Evolutionary conservation across 2,113 vertebrate species (phyloP), one percentile per base, ranked within the genome.

Genomic region (Rhipidura dahli): DNA sequence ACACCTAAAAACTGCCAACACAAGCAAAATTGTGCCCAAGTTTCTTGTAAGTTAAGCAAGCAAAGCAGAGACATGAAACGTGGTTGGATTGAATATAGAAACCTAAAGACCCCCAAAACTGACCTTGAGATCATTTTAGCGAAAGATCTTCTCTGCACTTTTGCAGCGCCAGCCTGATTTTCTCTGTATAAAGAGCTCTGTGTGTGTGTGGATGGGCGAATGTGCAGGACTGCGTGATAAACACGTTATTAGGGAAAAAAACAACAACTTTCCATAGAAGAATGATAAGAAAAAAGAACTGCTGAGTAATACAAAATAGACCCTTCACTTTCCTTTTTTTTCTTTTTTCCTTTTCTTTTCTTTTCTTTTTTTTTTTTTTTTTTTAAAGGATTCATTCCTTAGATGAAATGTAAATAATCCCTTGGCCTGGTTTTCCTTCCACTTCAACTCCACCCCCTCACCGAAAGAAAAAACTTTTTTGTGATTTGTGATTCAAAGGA

Each of bases 41-140:
- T 98, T 98, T 97, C 97, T 98, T 97, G 96, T 96, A 98, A 98
- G 98, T 98, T 97, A 97, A 98, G 97, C 97, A 97, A 98, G 97
- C 97, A 98, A 97, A 98, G 96, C 97, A 95, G 95, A 97, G 95
- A 96, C 94, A 96, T 96, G 96, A 97, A 97, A 98, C 96, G 96
- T 92, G 94, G 96, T 94, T 97, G 96, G 96, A 98, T 96, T 98
- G 97, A 97, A 97, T 98, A 96, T 97, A 97, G 97, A 97, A 98
- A 97, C 96, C 96, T 96, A 96, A 89, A 93, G 97, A 98, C 97
- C 97, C 98, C 42, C 89, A 95, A 97, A 98, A 97, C 69, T 97
- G 97, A 98, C 97, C 97, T 97, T 95, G 90, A 97, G 95, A 94
- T 93, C 90, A 96, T 97, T 98, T 98, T 89, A 97, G 93, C 45